phyloP scores from a whole-genome alignment of 92 coral and sea anemone species.

The Phenganax stokvisi region DNA sequence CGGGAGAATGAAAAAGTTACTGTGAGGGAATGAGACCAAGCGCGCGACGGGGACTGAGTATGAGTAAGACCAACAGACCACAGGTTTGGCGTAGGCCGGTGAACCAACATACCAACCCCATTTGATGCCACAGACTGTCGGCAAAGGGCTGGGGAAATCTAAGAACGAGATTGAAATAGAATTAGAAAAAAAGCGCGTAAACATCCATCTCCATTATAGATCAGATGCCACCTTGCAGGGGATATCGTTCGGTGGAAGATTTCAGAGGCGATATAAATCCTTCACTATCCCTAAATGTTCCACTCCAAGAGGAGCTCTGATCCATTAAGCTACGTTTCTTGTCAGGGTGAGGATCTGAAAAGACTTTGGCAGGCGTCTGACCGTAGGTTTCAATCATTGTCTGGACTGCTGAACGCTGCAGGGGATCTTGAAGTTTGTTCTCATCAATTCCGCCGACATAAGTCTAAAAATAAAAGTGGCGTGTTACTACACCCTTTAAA shows the following conservation, averaged over 20 bases:
- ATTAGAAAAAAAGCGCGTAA: background rate
- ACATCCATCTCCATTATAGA: background rate
- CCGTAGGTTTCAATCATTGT: constrained; percentile 98
- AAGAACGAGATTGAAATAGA: background rate
- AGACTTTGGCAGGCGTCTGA: constrained; percentile 82
- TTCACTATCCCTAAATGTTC: background rate
- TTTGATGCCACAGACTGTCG: constrained; percentile 79
- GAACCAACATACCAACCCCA: constrained; percentile 96
- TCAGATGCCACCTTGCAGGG: background rate
- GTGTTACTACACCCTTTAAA: background rate
- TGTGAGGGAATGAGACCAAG: constrained; percentile 60
- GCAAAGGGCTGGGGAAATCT: constrained; percentile 65
- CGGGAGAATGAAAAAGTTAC: constrained; percentile 61
- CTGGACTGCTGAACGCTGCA: constrained; percentile 84
- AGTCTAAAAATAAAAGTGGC: background rate
- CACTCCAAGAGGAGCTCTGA: constrained; percentile 23
- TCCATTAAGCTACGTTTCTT: constrained; percentile 47
- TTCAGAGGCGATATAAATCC: background rate
- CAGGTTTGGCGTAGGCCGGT: constrained; percentile 79
- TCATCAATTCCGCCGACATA: constrained; percentile 70
- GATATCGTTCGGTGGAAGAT: background rate
- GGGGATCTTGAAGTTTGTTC: constrained; percentile 69
- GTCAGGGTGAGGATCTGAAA: constrained; percentile 71
- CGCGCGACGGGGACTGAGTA: constrained; percentile 55
- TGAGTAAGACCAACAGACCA: constrained; percentile 51